Conservation (phyloP, 2,113 vertebrate genomes). For the Aphyosemion australe region DNA sequence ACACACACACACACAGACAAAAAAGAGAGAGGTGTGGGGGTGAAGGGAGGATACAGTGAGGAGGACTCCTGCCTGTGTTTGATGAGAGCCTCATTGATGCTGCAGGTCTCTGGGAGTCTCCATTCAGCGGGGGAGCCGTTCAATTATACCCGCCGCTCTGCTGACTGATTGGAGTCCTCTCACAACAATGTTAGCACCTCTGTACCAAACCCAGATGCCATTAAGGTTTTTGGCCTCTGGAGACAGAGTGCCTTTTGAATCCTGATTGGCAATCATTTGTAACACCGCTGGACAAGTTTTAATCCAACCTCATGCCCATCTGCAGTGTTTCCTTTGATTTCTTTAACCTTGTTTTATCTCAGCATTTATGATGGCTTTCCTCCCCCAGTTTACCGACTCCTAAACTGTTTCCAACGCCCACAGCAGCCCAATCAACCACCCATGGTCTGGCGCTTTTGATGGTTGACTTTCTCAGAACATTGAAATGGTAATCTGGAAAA, state of each 20-base stretch:
- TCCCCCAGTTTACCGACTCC: slow-evolving; percentile 2
- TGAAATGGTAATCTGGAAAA: slow-evolving; percentile 5
- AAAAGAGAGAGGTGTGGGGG: slow-evolving; percentile 14
- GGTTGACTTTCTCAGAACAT: slow-evolving; percentile 3
- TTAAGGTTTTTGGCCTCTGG: slow-evolving; percentile 58
- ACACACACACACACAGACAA: slow-evolving; percentile 13
- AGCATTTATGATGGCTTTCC: slow-evolving; percentile 17
- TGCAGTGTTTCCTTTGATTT: slow-evolving; percentile 52
- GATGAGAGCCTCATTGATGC: slow-evolving; percentile 61
- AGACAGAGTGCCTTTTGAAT: slow-evolving; percentile 54
- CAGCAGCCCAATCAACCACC: slow-evolving; percentile 49
- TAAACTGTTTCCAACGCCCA: slow-evolving; percentile 12
- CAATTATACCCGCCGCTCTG: slow-evolving; percentile 53
- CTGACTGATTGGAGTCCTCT: slow-evolving; percentile 63
- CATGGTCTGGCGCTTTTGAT: slow-evolving; percentile 29
- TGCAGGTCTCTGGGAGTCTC: slow-evolving; percentile 54
- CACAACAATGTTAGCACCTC: slow-evolving; percentile 65
- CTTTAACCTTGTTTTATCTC: slow-evolving; percentile 61
- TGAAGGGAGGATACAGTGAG: slow-evolving; percentile 25
- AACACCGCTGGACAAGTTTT: slow-evolving; percentile 59
- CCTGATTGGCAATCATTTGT: slow-evolving; percentile 71
- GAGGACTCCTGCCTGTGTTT: slow-evolving; percentile 41
- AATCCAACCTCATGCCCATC: slow-evolving; percentile 54
- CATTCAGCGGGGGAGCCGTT: slow-evolving; percentile 61
- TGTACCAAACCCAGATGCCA: slow-evolving; percentile 41